Evolutionary conservation across 2,113 vertebrate genomes (phyloP).

Genomic region (Siphamia tubifer): DNA sequence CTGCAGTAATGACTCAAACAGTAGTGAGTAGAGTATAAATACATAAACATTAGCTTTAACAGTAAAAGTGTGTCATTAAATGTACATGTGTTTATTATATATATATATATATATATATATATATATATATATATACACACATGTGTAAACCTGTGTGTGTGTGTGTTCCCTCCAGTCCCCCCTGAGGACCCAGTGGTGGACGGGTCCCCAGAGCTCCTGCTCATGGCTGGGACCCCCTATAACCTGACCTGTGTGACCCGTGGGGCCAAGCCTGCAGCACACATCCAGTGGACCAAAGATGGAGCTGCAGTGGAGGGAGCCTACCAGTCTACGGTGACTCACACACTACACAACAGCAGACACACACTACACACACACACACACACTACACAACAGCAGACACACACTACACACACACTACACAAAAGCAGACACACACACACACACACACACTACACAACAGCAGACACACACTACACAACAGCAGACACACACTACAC

Average conservation of each 20-base stretch:
- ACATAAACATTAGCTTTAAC: too few relatives aligned
- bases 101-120: too few relatives aligned
- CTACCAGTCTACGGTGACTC: slow-evolving; percentile 86
- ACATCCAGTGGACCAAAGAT: slow-evolving; percentile 90
- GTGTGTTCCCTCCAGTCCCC: slow-evolving; percentile 74
- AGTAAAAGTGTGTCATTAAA: too few relatives aligned
- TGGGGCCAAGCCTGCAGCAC: slow-evolving; percentile 90
- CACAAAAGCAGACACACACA: neutral
- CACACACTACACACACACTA: too few relatives aligned
- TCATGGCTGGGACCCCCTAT: slow-evolving; percentile 85
- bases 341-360: slow-evolving; percentile 19
- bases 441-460: neutral
- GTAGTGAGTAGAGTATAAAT: too few relatives aligned
- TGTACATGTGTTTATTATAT: too few relatives aligned
- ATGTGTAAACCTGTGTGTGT: slow-evolving; percentile 1
- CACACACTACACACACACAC: neutral
- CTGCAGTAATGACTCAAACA: too few relatives aligned
- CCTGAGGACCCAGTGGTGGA: slow-evolving; percentile 91
- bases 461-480: slow-evolving; percentile 2
- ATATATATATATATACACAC: too few relatives aligned
- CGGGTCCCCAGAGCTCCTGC: slow-evolving; percentile 86
- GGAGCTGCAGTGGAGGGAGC: slow-evolving; percentile 85
- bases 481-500: too few relatives aligned
- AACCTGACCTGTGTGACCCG: slow-evolving; percentile 92
- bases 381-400: too few relatives aligned